Evolutionary conservation across 2,797 vertebrate genomes (phyloP).

Genomic region (Dendrocincla tyrannina): DNA sequence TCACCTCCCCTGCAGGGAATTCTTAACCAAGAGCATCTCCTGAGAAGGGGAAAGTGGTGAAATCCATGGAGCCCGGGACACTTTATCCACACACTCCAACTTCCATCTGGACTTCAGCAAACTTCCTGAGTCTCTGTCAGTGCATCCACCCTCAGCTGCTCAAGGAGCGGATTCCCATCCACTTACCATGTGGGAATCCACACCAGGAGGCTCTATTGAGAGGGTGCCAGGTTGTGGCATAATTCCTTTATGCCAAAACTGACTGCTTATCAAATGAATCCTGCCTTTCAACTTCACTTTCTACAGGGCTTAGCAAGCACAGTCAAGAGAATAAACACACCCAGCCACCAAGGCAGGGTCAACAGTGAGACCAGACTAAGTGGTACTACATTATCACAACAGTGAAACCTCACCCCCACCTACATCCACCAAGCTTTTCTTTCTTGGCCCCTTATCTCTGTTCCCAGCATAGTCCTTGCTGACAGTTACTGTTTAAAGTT

Average conservation of each 20-base stretch:
- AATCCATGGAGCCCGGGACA: not conserved
- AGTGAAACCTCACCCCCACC: not conserved
- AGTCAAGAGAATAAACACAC: not conserved
- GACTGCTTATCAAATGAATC: not conserved
- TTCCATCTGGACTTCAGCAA: not conserved
- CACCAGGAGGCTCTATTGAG: not conserved
- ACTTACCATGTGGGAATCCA: not conserved
- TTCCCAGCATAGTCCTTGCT: not conserved
- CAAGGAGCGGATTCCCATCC: not conserved
- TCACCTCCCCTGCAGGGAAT: not conserved
- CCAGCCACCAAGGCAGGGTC: not conserved
- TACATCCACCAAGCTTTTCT: not conserved
- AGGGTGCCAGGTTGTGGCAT: not conserved
- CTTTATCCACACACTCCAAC: not conserved
- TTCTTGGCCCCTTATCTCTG: not conserved
- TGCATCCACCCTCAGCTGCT: not conserved
- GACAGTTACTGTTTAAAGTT: not conserved
- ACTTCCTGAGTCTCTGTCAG: not conserved
- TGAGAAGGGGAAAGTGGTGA: not conserved
- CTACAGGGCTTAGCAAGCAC: not conserved
- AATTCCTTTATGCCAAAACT: not conserved
- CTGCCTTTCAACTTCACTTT: not conserved
- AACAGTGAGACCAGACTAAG: not conserved
- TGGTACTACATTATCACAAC: accelerated
- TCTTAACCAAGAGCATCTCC: not conserved